phyloP scores from a whole-genome alignment of 2,888 invertebrate genomes.

The Opisthograptis luteolata region DNA sequence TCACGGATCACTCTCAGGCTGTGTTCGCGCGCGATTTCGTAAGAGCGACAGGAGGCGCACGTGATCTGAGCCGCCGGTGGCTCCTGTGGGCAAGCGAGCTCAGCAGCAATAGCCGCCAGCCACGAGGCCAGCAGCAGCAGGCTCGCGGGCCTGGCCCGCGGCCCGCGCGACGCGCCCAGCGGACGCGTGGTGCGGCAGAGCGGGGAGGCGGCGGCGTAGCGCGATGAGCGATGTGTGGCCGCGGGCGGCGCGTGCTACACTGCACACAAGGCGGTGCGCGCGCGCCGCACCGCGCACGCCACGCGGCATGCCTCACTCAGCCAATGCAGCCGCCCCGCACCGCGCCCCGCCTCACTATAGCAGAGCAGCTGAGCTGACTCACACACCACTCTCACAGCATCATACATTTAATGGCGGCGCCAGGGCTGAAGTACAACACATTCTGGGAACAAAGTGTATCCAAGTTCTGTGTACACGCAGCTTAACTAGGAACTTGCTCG shows the following conservation, averaged over 20 bases:
- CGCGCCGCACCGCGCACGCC: slow-evolving; percentile 36
- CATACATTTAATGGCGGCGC: slow-evolving; percentile 14
- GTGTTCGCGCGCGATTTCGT: slow-evolving; percentile 84
- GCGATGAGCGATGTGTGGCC: slow-evolving; percentile 77
- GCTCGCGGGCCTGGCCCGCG: slow-evolving; percentile 84
- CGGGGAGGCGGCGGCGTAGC: slow-evolving; percentile 80
- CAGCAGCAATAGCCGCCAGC: slow-evolving; percentile 76
- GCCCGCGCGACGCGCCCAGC: slow-evolving; percentile 83
- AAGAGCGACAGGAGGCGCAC: slow-evolving; percentile 82
- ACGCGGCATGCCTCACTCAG: slow-evolving; percentile 40
- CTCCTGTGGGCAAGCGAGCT: slow-evolving; percentile 71
- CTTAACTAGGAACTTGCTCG: no score
- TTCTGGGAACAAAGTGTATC: no score
- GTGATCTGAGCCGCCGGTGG: slow-evolving; percentile 60
- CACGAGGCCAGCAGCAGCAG: slow-evolving; percentile 82
- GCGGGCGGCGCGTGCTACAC: slow-evolving; percentile 81
- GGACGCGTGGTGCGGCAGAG: slow-evolving; percentile 83
- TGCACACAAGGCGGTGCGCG: slow-evolving; percentile 62
- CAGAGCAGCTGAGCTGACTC: slow-evolving; percentile 49
- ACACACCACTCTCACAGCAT: slow-evolving; percentile 47
- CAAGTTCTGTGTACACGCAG: no score
- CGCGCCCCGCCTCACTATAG: slow-evolving; percentile 48
- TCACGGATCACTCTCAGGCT: slow-evolving; percentile 86
- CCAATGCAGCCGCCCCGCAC: slow-evolving; percentile 46
- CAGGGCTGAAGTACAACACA: neutral